Conservation (phyloP, 2,797 vertebrate species). For the Simalia tracyae region DNA sequence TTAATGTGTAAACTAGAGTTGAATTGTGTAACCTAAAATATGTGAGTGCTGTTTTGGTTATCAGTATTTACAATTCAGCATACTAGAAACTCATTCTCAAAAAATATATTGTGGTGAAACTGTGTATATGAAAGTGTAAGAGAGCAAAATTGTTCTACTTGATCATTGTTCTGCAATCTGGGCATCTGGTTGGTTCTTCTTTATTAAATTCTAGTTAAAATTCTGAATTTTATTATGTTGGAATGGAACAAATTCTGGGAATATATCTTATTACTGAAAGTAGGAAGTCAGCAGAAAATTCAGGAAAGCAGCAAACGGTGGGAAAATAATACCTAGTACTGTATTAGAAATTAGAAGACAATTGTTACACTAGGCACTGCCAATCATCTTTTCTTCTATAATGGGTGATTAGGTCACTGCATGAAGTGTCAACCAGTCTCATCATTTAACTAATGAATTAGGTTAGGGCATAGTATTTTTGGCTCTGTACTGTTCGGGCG, state of each 20-base stretch:
- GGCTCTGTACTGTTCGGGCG: neutral
- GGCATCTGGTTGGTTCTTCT: neutral
- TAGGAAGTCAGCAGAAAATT: too few species aligned
- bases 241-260: neutral
- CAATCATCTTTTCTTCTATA: too few species aligned
- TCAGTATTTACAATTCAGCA: neutral
- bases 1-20: neutral
- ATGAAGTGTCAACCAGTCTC: neutral
- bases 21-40: neutral
- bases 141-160: neutral
- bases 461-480: neutral
- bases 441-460: neutral
- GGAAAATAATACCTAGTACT: too few species aligned
- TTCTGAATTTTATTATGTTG: neutral
- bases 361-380: too few species aligned
- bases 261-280: too few species aligned
- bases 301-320: neutral
- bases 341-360: too few species aligned
- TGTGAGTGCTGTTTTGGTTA: neutral
- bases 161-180: neutral
- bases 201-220: neutral
- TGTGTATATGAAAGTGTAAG: neutral
- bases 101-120: neutral
- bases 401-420: too few species aligned
- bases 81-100: neutral